Evolutionary conservation across 2,113 vertebrate genomes (phyloP).

Genomic region (Ascaphus truei): DNA sequence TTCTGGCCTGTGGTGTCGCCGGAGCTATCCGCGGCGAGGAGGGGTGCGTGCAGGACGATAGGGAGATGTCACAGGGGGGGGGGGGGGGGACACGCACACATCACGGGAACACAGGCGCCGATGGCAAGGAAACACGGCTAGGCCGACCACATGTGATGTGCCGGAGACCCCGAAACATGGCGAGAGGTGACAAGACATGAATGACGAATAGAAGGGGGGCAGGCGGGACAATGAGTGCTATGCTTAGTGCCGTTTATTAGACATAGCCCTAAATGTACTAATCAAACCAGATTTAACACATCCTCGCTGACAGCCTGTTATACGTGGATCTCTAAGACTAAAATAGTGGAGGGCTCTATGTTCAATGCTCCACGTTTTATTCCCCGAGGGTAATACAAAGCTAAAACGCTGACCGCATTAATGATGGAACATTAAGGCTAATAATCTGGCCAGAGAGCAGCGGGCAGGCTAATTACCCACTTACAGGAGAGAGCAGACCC

Average conservation of each 20-base stretch:
- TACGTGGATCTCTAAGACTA: neutral
- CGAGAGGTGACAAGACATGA: too few species aligned
- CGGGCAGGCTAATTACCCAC: constrained; percentile 8
- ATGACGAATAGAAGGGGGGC: neutral
- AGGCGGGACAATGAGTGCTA: too few species aligned
- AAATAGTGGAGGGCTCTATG: neutral
- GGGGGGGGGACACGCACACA: neutral
- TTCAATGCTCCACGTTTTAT: too few species aligned
- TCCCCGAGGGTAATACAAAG: neutral
- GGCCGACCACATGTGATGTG: neutral
- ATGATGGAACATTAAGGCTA: neutral
- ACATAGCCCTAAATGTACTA: too few species aligned
- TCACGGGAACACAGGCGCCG: too few species aligned
- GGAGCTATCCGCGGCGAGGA: neutral
- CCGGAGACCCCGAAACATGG: neutral
- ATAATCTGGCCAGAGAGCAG: neutral
- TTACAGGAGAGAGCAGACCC: neutral
- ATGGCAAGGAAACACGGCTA: too few species aligned
- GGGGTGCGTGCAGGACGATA: neutral
- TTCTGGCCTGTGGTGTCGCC: neutral
- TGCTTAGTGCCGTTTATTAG: too few species aligned
- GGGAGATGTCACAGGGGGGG: neutral
- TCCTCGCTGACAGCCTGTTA: too few species aligned
- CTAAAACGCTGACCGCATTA: neutral
- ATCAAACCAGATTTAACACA: too few species aligned